Evolutionary conservation across 2,797 vertebrate species (phyloP).

Genomic region (Dendrocincla tyrannina): DNA sequence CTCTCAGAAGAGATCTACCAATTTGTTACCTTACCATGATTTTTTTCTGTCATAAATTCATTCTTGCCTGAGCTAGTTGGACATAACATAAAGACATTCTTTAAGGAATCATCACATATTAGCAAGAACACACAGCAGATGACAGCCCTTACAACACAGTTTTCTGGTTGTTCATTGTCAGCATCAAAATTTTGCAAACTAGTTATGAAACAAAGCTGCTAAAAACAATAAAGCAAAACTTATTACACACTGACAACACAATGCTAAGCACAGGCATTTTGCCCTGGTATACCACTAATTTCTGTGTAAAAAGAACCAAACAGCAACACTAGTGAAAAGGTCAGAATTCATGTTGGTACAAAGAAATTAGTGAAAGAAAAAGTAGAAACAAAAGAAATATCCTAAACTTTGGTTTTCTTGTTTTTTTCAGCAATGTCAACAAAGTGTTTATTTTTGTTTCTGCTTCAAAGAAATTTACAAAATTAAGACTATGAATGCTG

Average conservation of each 20-base stretch:
- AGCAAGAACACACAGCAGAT: background rate
- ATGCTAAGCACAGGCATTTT: background rate
- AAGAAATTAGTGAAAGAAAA: background rate
- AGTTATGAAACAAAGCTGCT: background rate
- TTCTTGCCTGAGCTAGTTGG: background rate
- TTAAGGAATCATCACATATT: background rate
- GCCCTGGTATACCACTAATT: background rate
- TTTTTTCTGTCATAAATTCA: background rate
- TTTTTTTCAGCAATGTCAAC: background rate
- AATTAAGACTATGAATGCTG: background rate
- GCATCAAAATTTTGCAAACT: background rate
- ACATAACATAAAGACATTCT: background rate
- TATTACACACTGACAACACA: background rate
- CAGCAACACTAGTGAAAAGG: background rate
- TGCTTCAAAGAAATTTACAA: background rate
- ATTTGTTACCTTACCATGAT: background rate
- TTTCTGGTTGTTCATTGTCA: background rate
- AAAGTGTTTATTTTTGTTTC: background rate
- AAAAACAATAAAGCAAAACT: background rate
- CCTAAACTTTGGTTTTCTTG: background rate
- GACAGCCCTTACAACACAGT: background rate
- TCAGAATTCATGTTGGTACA: background rate
- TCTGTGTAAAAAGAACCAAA: background rate
- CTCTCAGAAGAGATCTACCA: background rate
- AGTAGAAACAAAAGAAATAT: background rate